These are phyloP conservation scores for Poeciliopsis paucimaculata DNA, from an alignment of 2,797 vertebrate genomes.

Conservation along the genomic window DNA sequence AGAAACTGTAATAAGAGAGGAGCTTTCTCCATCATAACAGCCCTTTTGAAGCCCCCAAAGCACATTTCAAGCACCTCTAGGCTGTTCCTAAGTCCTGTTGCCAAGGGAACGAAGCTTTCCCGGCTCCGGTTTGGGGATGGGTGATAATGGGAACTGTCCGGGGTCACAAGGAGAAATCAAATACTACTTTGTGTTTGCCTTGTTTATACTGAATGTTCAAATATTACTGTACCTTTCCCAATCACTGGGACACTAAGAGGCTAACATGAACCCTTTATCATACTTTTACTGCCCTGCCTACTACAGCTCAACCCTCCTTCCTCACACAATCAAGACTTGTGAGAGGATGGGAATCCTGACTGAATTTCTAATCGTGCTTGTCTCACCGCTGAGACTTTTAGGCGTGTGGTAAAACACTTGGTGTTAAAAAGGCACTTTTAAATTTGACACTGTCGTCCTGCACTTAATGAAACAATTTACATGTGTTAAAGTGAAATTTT, in stretches of 20 bases:
- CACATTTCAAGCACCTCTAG: slow-evolving; percentile 71
- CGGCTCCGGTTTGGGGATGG: slow-evolving; percentile 40
- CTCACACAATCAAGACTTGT: slow-evolving; percentile 23
- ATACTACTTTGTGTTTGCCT: slow-evolving; percentile 59
- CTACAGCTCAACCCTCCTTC: slow-evolving; percentile 8
- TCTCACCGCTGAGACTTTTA: slow-evolving; percentile 60
- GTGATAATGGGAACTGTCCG: slow-evolving; percentile 43
- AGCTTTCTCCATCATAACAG: slow-evolving; percentile 55
- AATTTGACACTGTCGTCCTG: slow-evolving; percentile 53
- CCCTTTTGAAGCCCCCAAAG: slow-evolving; percentile 55
- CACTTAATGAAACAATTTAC: slow-evolving; percentile 63
- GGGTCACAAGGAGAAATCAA: slow-evolving; percentile 54
- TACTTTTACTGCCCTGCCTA: slow-evolving; percentile 11
- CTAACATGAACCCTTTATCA: slow-evolving; percentile 43
- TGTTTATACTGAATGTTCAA: slow-evolving; percentile 70
- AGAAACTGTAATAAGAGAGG: slow-evolving; percentile 57
- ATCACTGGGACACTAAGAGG: slow-evolving; percentile 36
- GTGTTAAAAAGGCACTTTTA: slow-evolving; percentile 68
- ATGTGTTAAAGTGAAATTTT: slow-evolving; percentile 31
- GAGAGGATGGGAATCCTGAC: slow-evolving; percentile 42
- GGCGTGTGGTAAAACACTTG: slow-evolving; percentile 50
- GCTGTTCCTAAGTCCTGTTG: slow-evolving; percentile 71
- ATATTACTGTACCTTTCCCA: slow-evolving; percentile 40
- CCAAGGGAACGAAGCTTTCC: slow-evolving; percentile 65
- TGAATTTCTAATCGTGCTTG: slow-evolving; percentile 47